Base-by-base conservation (phyloP, 2,888 invertebrate genomes). In the Electrophaes corylata region DNA sequence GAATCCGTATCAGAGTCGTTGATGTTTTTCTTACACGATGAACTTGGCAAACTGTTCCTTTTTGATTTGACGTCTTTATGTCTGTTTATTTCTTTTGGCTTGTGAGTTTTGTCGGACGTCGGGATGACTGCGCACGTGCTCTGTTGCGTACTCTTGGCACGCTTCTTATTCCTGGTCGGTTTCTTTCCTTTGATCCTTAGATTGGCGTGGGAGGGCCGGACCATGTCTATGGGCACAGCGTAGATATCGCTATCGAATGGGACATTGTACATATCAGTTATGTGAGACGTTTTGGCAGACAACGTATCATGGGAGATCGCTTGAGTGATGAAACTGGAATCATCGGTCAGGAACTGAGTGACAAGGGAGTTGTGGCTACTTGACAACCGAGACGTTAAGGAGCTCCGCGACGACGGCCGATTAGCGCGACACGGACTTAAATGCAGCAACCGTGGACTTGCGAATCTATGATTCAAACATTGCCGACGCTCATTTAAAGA, bases 191-290 rank as follows among this genome's bases (percentile, higher is more conserved):
- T 88, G 54, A 71, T 82, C 65, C 81, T 84, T 50, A 81, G 67
- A 62, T 81, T 84, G 60, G 71, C 72, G 45, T 84, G 81, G 65
- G 92, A 88, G 39, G 95, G 95, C 62, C 93, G 92, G 14, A 96
- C 94, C 84, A 96, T 95, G 83, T 97, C 97, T 61, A 97, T 94
- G 35, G 97, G 97, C 59, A 97, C 95, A 11, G 97, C 96, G 79
- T 97, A 97, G 68, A 97, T 96, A 81, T 97, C 97, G 71, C 96
- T 96, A 78, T 97, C 97, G 71, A 96, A 96, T 64, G 97, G 97
- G 60, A 97, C 97, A 87, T 96, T 97, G 81, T 97, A 97, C 93
- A 97, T 94, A 81, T 96, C 96, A 33, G 94, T 94, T 60, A 96
- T 96, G 76, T 96, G 95, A 62, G 95, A 94, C n/a, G 95, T 94